Evolutionary conservation across 2,797 vertebrate species (phyloP), one percentile per base, ranked within the genome.

Genomic region (Amblyraja radiata): DNA sequence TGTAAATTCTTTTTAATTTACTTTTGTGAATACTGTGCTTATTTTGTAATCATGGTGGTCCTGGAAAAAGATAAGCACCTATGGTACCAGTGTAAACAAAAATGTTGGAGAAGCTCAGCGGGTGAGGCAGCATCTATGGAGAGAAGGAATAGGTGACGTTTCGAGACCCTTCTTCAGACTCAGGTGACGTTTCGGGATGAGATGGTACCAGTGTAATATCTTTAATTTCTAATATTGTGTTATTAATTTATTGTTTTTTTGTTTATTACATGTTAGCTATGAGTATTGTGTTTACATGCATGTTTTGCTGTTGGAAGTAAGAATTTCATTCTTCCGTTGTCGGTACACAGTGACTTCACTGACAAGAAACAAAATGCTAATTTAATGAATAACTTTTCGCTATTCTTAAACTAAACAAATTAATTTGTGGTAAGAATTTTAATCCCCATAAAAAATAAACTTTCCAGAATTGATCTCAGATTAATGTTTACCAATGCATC

Each of bases 391-490:
- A 61, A n/a, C 28, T 84, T 83, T 25, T 84, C n/a, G 54, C 81
- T 84, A 84, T 84, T 84, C 58, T 84, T 54, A 84, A 84, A 84
- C 54, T 84, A 25, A 84, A 23, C 81, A 84, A 84, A 61, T 11
- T 84, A 11, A 84, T 84, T 28, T 63, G 9, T 58, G 16, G 0
- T 10, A 83, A 25, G 46, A 83, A 54, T 23, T 83, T 81, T 58
- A 58, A 25, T 23, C 54, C 28, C 1, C 11, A 84, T 5, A 63
- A 4, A 63, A 5, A 63, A 54, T 25, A 63, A 61, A 14, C 23
- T 28, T 84, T 18, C 18, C 28, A 25, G 13, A 28, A n/a, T 10
- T 11, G n/a, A 11, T 84, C 25, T n/a, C 61, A 25, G 81, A 54
- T n/a, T 18, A 0, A 18, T 71, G 23, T 61, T 54, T 28, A 61